Evolutionary conservation across 2,797 vertebrate genomes (phyloP).

Genomic region (Leptatherina wallacei): DNA sequence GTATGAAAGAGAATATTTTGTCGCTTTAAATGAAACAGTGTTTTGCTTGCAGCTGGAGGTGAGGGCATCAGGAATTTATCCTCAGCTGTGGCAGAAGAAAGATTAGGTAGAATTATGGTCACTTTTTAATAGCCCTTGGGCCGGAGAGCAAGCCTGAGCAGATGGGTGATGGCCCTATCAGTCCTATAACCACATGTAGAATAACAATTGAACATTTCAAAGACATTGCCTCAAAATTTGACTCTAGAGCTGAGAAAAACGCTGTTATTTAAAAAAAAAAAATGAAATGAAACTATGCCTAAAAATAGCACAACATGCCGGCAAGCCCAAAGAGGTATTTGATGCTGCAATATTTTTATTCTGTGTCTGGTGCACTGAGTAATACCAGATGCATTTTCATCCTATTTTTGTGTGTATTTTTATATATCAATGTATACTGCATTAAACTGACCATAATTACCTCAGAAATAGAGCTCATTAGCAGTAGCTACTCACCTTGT

Average conservation of each 20-base stretch:
- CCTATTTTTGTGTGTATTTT: not conserved
- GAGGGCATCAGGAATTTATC: slow-evolving; percentile 61
- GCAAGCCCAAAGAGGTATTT: not conserved
- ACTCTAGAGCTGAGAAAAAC: not conserved
- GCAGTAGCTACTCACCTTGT: not conserved
- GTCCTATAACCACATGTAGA: slow-evolving; percentile 30
- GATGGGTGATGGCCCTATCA: slow-evolving; percentile 46
- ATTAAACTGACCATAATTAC: not conserved
- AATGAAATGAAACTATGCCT: not conserved
- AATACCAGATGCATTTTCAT: not conserved
- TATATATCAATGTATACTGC: not conserved
- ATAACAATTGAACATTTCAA: slow-evolving; percentile 12
- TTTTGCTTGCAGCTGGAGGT: slow-evolving; percentile 54
- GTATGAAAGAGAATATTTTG: slow-evolving; percentile 40
- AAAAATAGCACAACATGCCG: not conserved
- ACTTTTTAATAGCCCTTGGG: slow-evolving; percentile 57
- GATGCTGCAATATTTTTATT: slow-evolving; percentile 10
- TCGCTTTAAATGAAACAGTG: slow-evolving; percentile 49
- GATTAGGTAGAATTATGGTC: slow-evolving; percentile 77
- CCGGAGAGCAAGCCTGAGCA: slow-evolving; percentile 40
- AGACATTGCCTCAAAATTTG: not conserved
- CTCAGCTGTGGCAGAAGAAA: slow-evolving; percentile 61
- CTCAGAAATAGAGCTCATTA: not conserved
- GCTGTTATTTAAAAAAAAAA: not conserved
- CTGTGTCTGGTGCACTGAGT: slow-evolving; percentile 14